A percentile compares a stretch with the other conserved stretches of the same genome.
phyloP scores from a whole-genome alignment of 2,888 invertebrate species.

The Trissoscelio sp. region DNA sequence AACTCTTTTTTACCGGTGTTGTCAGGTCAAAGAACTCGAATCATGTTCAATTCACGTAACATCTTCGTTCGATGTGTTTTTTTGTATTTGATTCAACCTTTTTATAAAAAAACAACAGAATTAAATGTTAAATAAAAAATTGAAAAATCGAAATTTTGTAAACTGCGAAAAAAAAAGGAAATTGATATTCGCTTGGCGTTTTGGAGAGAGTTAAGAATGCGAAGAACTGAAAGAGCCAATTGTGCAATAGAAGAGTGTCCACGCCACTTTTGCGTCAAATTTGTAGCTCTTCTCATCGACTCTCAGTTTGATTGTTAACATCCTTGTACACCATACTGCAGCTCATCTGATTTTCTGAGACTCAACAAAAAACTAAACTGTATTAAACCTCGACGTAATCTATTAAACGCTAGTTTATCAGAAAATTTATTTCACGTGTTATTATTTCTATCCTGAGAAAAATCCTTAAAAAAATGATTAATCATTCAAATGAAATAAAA shows the following conservation, averaged over 20 bases:
- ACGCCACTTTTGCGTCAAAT: constrained; percentile 66
- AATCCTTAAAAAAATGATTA: no score
- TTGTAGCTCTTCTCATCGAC: constrained; percentile 61
- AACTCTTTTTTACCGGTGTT: constrained; percentile 53
- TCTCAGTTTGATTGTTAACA: constrained; percentile 59
- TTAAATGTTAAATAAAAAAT: no score
- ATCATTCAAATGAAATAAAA: no score
- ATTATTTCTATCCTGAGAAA: constrained; percentile 56
- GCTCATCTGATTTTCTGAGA: constrained; percentile 76
- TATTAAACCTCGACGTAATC: constrained; percentile 80
- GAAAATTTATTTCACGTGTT: constrained; percentile 74
- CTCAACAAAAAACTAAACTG: constrained; percentile 74
- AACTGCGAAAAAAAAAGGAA: no score
- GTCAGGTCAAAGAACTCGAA: constrained; percentile 60
- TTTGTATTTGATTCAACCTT: no score
- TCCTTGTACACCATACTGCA: constrained; percentile 73
- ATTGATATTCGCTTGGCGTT: constrained; percentile 68
- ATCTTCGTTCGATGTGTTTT: background rate
- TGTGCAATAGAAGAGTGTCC: constrained; percentile 63
- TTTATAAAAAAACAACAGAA: no score
- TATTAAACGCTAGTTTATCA: constrained; percentile 81
- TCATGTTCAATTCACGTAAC: constrained; percentile 44
- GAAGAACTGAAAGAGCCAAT: constrained; percentile 60
- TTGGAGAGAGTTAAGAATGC: constrained; percentile 62
- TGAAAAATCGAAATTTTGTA: no score